A percentile compares a stretch with the other conserved stretches of the same genome.
These are phyloP conservation scores for Peribatodes rhomboidaria DNA, from an alignment of 2,888 invertebrate genomes.

Conservation along the genomic window DNA sequence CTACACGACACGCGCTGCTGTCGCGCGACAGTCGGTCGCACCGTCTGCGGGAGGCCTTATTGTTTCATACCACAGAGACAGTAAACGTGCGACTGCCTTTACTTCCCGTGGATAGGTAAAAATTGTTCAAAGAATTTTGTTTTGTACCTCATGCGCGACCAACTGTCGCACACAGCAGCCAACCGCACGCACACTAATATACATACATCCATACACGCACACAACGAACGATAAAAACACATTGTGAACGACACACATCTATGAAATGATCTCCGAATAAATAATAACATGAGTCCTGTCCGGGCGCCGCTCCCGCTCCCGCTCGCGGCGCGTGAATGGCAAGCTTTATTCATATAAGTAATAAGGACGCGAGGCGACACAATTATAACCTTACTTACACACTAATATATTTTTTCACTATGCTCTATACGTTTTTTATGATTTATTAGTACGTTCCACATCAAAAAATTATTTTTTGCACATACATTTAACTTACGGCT, in stretches of 20 bases:
- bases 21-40: conserved; percentile 29
- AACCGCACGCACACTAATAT: conserved; percentile 23
- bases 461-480: conserved; percentile 67
- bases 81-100: neutral
- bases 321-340: conserved; percentile 16
- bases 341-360: conserved; percentile 12
- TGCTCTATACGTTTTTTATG: conserved; percentile 48
- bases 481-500: conserved; percentile 66
- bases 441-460: conserved; percentile 68
- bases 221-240: conserved; percentile 52
- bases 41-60: neutral
- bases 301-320: conserved; percentile 20
- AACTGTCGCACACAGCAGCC: conserved; percentile 36
- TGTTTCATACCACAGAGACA: neutral
- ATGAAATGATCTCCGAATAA: conserved; percentile 56
- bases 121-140: neutral
- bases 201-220: conserved; percentile 44
- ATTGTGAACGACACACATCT: conserved; percentile 60
- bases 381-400: conserved; percentile 43
- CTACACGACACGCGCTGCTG: conserved; percentile 26
- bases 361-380: conserved; percentile 43
- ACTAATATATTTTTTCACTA: conserved; percentile 46
- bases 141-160: neutral
- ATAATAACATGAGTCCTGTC: conserved; percentile 43
- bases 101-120: neutral